Percentiles rank a stretch among this genome's conserved stretches.
Conservation (phyloP, 2,797 vertebrate genomes). For the Sebastiscus tertius region DNA sequence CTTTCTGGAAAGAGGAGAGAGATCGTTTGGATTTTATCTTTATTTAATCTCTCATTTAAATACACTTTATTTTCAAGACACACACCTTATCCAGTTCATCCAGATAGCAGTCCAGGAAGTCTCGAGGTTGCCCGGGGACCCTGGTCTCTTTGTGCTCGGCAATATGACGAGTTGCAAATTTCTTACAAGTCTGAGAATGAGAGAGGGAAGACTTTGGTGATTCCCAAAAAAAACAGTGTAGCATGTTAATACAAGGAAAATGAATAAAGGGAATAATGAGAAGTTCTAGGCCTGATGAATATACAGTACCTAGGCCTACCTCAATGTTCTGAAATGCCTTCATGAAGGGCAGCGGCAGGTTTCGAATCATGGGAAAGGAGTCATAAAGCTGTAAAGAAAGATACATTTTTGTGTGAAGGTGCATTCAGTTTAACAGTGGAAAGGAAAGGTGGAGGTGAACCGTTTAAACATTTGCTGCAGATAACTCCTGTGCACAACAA, state of each 20-base stretch:
- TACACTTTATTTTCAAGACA: not conserved
- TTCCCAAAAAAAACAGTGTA: not conserved
- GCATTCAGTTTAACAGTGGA: not conserved
- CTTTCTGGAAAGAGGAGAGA: not conserved
- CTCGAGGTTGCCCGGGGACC: constrained; percentile 7
- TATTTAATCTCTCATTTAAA: not conserved
- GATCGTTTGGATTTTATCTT: not conserved
- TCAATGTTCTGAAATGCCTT: constrained; percentile 39
- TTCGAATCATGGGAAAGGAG: constrained; percentile 41
- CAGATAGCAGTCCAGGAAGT: constrained; percentile 25
- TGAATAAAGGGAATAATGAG: not conserved
- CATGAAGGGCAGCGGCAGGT: constrained; percentile 54
- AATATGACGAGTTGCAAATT: not conserved
- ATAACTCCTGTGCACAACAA: not conserved
- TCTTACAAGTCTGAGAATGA: constrained; percentile 14
- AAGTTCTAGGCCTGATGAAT: not conserved
- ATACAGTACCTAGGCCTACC: not conserved
- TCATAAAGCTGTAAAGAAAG: constrained; percentile 63
- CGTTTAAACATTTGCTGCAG: not conserved
- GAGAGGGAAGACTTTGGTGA: not conserved
- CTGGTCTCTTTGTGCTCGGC: constrained; percentile 23
- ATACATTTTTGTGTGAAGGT: not conserved
- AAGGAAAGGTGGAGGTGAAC: not conserved
- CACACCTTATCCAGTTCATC: constrained; percentile 24
- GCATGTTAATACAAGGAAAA: not conserved